Base-by-base conservation (phyloP, 2,113 vertebrate species). In the Semnornis frantzii region DNA sequence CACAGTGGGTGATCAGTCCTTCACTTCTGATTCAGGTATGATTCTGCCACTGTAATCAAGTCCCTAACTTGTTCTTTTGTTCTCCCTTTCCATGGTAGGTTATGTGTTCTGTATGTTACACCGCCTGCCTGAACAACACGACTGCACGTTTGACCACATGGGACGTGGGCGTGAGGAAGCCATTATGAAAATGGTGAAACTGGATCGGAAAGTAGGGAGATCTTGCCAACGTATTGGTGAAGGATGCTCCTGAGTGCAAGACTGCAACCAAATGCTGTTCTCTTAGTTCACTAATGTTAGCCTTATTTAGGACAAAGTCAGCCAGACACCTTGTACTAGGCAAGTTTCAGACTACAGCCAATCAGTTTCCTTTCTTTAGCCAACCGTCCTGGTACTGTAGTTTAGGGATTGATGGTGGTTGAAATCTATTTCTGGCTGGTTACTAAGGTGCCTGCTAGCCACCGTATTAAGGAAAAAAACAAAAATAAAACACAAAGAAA, bases 211-310 rank as follows among this genome's bases (percentile, higher is more conserved):
- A 98, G 99, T 99, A 98, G 99, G 99, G 97, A 98, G 99, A 97
- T 99, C 99, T 59, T 99, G 99, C 98, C 99, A 99, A 97, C 99
- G 99, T 97, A 99, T 99, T 28, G 99, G 99, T 34, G 99, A 99
- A 97, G 99, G 99, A 96, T 99, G 99, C 93, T 99, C 99, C 97
- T 99, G 99, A 99, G 98, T 97, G 97, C 98, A 96, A 97, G 94
- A 96, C 96, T 96, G 97, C 98, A 97, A 92, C 96, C 97, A 97
- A 98, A 97, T 97, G 97, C 98, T 98, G 97, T 98, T 98, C 95
- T 96, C 97, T 98, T 98, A 98, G 98, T 98, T 98, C 98, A 98
- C 98, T 98, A 98, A 98, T 98, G 98, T 98, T 98, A 98, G 98
- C 98, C 98, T 98, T 98, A 98, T 98, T 98, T 98, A 98, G 98